Percentiles rank a stretch among this genome's conserved stretches.
phyloP scores from a whole-genome alignment of 2,797 vertebrate genomes.

The Nannoperca obscura region DNA sequence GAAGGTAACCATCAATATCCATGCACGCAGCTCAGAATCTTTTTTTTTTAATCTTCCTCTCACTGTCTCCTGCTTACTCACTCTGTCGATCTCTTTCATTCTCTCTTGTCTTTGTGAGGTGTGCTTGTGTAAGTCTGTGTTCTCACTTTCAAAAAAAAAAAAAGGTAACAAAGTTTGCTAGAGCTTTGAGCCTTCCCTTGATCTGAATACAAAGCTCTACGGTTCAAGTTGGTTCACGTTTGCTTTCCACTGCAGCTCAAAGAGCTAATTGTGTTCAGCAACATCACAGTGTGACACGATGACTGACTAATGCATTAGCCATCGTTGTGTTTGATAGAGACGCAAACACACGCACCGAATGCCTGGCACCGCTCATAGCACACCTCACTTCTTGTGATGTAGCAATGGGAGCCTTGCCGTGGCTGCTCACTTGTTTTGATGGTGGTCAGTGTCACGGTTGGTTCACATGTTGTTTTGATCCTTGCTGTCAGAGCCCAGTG shows the following conservation, averaged over 20 bases:
- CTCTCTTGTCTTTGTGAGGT: constrained; percentile 40
- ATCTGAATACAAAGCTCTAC: constrained; percentile 68
- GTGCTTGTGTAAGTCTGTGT: constrained; percentile 32
- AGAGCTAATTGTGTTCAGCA: constrained; percentile 72
- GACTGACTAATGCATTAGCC: constrained; percentile 78
- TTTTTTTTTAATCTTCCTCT: constrained; percentile 25
- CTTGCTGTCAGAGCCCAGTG: constrained; percentile 78
- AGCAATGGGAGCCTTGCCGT: constrained; percentile 62
- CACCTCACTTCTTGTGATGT: constrained; percentile 68
- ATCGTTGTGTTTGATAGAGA: constrained; percentile 64
- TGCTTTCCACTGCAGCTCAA: constrained; percentile 58
- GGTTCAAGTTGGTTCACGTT: constrained; percentile 79
- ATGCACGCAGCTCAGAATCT: constrained; percentile 9
- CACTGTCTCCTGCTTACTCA: constrained; percentile 47
- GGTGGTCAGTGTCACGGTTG: constrained; percentile 72
- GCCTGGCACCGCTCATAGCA: constrained; percentile 33
- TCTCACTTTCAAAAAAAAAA: constrained; percentile 46
- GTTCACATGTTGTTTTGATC: constrained; percentile 85
- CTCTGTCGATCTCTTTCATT: constrained; percentile 24
- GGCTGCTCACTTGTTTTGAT: constrained; percentile 70
- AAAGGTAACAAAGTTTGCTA: constrained; percentile 62
- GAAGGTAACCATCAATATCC: constrained; percentile 57
- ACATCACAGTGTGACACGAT: constrained; percentile 69
- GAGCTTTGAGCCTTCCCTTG: constrained; percentile 69
- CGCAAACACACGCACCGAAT: constrained; percentile 18